These are phyloP conservation scores for Aphis gossypii DNA, from an alignment of 1,140 invertebrate species.

Conservation along the genomic window DNA sequence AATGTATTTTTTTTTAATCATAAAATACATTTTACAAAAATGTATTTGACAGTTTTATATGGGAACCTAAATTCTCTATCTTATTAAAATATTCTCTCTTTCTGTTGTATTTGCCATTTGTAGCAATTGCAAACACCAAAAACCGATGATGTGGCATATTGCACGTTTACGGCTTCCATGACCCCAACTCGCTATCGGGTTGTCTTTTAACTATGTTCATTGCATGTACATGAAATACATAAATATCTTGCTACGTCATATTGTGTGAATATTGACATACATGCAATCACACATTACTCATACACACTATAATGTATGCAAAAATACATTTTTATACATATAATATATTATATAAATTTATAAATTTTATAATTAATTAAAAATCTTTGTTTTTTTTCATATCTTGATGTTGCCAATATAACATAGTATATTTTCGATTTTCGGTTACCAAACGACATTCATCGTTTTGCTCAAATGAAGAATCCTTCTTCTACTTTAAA, in stretches of 20 bases:
- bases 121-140: neutral
- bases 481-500: neutral
- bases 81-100: slow-evolving; percentile 26
- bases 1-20: neutral
- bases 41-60: slow-evolving; percentile 14
- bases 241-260: neutral
- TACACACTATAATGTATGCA: neutral
- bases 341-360: neutral
- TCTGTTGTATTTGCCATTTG: neutral
- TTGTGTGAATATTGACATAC: neutral
- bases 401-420: neutral
- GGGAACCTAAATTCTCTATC: neutral
- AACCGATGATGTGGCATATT: slow-evolving; percentile 23
- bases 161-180: slow-evolving; percentile 43
- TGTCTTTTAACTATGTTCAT: neutral
- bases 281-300: neutral
- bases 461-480: neutral
- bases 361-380: neutral
- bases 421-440: neutral
- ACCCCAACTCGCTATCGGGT: slow-evolving; percentile 35
- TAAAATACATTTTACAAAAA: slow-evolving; percentile 3
- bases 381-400: neutral
- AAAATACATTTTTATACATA: too few species aligned
- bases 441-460: slow-evolving; percentile 4
- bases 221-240: neutral